phyloP scores from a whole-genome alignment of 2,113 vertebrate genomes.

The Pituophis catenifer region DNA sequence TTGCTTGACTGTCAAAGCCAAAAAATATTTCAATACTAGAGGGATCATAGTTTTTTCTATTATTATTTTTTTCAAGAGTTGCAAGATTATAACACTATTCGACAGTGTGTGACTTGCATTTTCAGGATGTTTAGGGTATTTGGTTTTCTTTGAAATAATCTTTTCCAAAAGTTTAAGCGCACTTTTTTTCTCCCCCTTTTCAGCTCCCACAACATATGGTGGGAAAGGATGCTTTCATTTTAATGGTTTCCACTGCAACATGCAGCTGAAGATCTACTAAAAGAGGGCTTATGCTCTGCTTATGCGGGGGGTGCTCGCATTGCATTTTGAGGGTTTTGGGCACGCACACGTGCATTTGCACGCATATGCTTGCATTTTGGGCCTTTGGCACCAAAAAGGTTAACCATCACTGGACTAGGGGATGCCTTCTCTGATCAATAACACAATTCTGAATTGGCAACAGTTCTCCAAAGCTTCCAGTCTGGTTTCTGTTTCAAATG shows the following conservation, averaged over 20 bases:
- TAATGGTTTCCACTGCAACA: not conserved
- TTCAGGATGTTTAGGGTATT: not conserved
- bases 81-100: not conserved
- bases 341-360: no score
- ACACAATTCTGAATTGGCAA: not conserved
- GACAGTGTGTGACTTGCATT: not conserved
- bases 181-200: not conserved
- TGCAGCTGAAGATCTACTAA: not conserved
- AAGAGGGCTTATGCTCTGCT: not conserved
- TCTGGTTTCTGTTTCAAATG: not conserved
- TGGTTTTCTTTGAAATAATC: not conserved
- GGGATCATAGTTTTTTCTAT: not conserved
- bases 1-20: not conserved
- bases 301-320: not conserved
- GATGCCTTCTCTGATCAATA: not conserved
- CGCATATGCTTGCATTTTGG: no score
- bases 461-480: not conserved
- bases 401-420: not conserved
- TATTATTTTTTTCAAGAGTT: not conserved
- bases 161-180: not conserved
- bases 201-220: not conserved
- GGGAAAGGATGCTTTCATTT: not conserved
- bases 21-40: not conserved
- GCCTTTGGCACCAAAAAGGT: no score
- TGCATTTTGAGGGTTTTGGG: no score